phyloP scores from a whole-genome alignment of 2,113 vertebrate genomes.

The Pristiophorus japonicus region DNA sequence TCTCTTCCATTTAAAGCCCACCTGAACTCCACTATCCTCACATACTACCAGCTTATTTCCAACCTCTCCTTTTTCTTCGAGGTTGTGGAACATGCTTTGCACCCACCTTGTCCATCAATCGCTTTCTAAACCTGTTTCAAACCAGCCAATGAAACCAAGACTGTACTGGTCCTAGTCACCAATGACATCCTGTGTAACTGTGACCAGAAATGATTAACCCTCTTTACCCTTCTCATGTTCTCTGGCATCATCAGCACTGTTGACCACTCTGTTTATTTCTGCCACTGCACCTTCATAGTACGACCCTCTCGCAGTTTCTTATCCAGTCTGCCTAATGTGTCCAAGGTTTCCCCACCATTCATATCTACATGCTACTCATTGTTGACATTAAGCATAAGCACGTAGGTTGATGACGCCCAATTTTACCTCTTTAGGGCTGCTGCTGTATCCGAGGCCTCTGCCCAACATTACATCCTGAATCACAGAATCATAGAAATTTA shows the following conservation, averaged over 20 bases:
- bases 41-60: neutral
- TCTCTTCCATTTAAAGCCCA: neutral
- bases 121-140: neutral
- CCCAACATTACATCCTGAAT: too few species aligned
- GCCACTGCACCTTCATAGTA: neutral
- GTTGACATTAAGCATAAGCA: neutral
- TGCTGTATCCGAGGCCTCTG: too few species aligned
- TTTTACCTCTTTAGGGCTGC: too few species aligned
- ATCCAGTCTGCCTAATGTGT: neutral
- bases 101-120: neutral
- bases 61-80: neutral
- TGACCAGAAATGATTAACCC: neutral
- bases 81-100: neutral
- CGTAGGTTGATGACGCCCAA: neutral
- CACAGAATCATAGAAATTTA: too few species aligned
- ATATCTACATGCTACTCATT: neutral
- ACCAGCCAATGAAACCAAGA: neutral
- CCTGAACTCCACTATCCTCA: neutral
- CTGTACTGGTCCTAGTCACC: neutral
- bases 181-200: neutral
- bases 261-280: neutral
- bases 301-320: neutral
- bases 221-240: neutral
- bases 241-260: neutral
- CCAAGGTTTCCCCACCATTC: too few species aligned